These are phyloP conservation scores for Phyllostomus discolor DNA, from an alignment of 2,113 vertebrate genomes.

Conservation along the genomic window DNA sequence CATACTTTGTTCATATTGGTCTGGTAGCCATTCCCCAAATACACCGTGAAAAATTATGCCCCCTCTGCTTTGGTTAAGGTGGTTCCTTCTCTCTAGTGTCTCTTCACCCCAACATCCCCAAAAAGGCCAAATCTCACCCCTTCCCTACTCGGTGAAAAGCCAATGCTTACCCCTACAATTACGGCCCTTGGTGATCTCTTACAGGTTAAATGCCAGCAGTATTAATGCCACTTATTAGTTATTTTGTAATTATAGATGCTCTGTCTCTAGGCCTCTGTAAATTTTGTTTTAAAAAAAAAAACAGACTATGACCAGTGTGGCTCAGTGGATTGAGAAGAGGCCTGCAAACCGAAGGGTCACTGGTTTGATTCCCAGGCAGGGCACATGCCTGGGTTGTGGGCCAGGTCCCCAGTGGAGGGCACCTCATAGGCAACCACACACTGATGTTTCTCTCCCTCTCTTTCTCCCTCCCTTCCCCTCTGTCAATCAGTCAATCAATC, in stretches of 20 bases:
- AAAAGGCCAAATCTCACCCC: not conserved
- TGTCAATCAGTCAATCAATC: too few relatives aligned
- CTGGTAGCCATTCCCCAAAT: not conserved
- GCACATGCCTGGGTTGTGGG: too few relatives aligned
- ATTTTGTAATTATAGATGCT: not conserved
- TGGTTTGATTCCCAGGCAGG: too few relatives aligned
- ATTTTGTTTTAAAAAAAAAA: not conserved
- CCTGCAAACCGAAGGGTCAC: too few relatives aligned
- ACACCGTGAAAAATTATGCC: not conserved
- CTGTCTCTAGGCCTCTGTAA: not conserved
- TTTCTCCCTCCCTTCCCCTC: too few relatives aligned
- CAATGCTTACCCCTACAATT: not conserved
- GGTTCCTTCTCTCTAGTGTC: not conserved
- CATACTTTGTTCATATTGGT: not conserved
- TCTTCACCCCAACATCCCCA: not conserved
- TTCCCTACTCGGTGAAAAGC: not conserved
- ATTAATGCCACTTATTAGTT: not conserved
- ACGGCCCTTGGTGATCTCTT: not conserved
- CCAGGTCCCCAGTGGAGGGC: too few relatives aligned
- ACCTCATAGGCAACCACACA: too few relatives aligned
- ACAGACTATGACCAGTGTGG: too few relatives aligned
- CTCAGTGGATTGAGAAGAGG: too few relatives aligned
- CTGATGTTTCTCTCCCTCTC: too few relatives aligned
- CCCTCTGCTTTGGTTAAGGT: not conserved
- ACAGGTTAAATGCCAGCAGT: not conserved